A percentile compares a stretch with the other conserved stretches of the same genome.
Evolutionary conservation across 2,113 vertebrate genomes (phyloP).

Genomic region (Acinonyx jubatus): DNA sequence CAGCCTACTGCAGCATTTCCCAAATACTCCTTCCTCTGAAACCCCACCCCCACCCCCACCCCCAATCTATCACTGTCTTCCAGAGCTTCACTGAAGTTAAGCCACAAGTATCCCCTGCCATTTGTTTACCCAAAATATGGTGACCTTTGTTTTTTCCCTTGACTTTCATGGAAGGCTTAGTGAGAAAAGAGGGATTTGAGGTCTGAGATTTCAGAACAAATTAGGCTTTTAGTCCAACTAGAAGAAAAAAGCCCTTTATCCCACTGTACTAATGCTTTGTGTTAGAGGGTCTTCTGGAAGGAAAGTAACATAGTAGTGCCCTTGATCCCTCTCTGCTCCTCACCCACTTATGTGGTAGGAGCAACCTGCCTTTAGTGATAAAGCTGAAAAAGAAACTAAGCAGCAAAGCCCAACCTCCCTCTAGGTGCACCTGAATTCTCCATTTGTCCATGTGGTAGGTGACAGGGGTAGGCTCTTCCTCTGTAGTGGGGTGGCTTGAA

Average conservation of each 20-base stretch:
- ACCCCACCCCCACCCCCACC: too few relatives aligned
- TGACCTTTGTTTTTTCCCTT: not conserved
- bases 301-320: not conserved
- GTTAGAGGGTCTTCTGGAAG: not conserved
- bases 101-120: not conserved
- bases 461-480: not conserved
- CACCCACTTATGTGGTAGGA: not conserved
- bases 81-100: not conserved
- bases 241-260: not conserved
- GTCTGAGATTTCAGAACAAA: not conserved
- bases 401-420: not conserved
- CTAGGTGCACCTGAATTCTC: not conserved
- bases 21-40: not conserved
- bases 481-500: not conserved
- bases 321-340: not conserved
- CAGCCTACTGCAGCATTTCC: not conserved
- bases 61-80: not conserved
- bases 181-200: not conserved
- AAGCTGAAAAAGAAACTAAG: not conserved
- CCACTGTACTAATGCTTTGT: not conserved
- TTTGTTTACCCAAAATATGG: not conserved
- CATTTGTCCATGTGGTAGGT: not conserved
- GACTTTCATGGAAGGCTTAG: not conserved
- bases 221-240: not conserved
- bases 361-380: not conserved